A percentile compares a stretch with the other conserved stretches of the same genome.
phyloP scores from a whole-genome alignment of 2,113 vertebrate species.

The Apistogramma diplotaenia region DNA sequence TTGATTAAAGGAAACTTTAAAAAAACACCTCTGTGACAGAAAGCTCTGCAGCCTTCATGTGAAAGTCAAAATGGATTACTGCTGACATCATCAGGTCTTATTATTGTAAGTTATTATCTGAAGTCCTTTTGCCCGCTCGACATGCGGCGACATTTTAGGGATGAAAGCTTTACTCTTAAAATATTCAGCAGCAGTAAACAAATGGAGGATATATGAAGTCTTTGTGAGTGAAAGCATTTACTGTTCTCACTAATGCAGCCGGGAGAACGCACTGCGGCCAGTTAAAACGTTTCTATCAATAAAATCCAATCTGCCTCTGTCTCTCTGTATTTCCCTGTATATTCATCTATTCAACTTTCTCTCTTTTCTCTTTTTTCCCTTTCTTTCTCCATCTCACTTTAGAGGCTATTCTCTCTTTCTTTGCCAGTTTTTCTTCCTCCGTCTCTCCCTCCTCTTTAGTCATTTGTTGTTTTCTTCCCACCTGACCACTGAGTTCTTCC shows the following conservation, averaged over 20 bases:
- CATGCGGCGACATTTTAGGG: not conserved
- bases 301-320: conserved; percentile 38
- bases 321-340: not conserved
- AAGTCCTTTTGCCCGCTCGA: not conserved
- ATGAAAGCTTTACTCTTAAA: conserved; percentile 56
- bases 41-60: not conserved
- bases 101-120: conserved; percentile 26
- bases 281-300: conserved; percentile 49
- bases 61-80: not conserved
- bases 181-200: conserved; percentile 55
- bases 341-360: conserved; percentile 19
- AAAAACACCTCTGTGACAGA: not conserved
- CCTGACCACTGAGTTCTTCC: not conserved
- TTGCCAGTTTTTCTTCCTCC: not conserved
- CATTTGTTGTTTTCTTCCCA: not conserved
- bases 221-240: conserved; percentile 51
- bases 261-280: not conserved
- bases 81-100: conserved; percentile 32
- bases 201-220: conserved; percentile 44
- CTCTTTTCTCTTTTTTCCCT: not conserved
- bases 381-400: not conserved
- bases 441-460: not conserved
- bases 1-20: not conserved
- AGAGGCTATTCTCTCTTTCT: not conserved
- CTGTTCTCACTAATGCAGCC: conserved; percentile 44